Evolutionary conservation across 2,113 vertebrate genomes (phyloP), one percentile per base, ranked within the genome.

Genomic region (Osmerus eperlanus): DNA sequence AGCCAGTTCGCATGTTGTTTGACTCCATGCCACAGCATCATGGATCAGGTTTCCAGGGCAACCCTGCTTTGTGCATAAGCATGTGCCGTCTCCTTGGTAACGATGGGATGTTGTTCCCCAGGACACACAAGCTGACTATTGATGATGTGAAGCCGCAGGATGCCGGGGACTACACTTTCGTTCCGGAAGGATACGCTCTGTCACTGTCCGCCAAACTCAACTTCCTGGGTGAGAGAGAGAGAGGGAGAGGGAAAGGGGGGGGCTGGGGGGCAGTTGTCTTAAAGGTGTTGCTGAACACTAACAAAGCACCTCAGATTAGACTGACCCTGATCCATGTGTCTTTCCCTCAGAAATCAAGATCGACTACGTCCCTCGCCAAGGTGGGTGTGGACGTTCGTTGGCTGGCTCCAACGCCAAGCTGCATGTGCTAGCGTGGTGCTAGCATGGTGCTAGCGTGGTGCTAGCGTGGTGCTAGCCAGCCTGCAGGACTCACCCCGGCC

Each of bases 121-220:
- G 96, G 88, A 66, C 85, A 76, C 95, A 97, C 87, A 97, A 96
- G 74, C 86, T 97, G 82, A 88, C 87, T 58, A 95, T 97, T 7
- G 89, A 95, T 47, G 92, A 95, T 0, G 94, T 97, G 77, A 90
- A 78, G 12, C 86, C 93, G 0, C 92, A 92, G 60, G 95, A 97
- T 8, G 95, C 94, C 2, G 95, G 93, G 2, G 95, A 96, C 75
- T 97, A 97, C 72, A 94, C 91, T 0, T 97, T 97, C 7, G 83
- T 97, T 62, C 96, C 95, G 0, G 94, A 96, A 0, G 95, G 95
- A 65, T 92, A 93, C 0, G 95, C 95, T 0, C 62, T 97, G 58
- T 92, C 93, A 3, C 90, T 97, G 2, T 97, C 95, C 0, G 95
- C 95, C 64, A 96, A 96, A 76, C 95, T 97, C 80, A 96, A 96